Conservation (phyloP, 2,113 vertebrate species). For the Vidua macroura region DNA sequence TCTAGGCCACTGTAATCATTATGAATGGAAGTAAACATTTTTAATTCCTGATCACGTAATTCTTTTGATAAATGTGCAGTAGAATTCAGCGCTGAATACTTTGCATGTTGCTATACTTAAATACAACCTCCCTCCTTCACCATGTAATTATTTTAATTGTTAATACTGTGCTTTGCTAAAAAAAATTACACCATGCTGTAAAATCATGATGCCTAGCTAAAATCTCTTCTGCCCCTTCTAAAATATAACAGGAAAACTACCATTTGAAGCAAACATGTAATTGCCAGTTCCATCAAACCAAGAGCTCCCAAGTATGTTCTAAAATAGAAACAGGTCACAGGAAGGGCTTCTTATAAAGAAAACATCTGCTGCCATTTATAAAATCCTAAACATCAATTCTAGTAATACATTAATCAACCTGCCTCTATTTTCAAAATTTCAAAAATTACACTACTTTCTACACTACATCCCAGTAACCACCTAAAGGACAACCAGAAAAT, state of each 20-base stretch:
- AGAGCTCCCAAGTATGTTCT: neutral
- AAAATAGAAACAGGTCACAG: neutral
- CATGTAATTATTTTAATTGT: neutral
- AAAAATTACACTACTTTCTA: neutral
- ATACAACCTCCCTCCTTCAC: neutral
- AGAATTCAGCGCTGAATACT: neutral
- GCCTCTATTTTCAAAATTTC: neutral
- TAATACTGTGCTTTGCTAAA: conserved; percentile 14
- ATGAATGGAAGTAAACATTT: neutral
- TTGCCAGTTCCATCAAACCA: neutral
- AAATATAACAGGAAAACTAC: neutral
- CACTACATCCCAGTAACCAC: neutral
- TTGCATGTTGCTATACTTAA: neutral
- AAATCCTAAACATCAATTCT: neutral
- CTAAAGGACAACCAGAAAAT: neutral
- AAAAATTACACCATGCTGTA: neutral
- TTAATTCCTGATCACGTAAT: neutral
- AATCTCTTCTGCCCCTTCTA: conserved; percentile 10
- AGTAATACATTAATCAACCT: neutral
- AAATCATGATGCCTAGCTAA: neutral
- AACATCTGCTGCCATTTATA: neutral
- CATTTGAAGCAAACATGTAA: neutral
- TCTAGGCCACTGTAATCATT: neutral
- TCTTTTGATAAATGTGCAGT: neutral
- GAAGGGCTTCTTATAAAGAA: neutral